Percentiles rank a stretch among this genome's conserved stretches.
Conservation (phyloP, 1,140 invertebrate genomes). For the Bombus confusus region DNA sequence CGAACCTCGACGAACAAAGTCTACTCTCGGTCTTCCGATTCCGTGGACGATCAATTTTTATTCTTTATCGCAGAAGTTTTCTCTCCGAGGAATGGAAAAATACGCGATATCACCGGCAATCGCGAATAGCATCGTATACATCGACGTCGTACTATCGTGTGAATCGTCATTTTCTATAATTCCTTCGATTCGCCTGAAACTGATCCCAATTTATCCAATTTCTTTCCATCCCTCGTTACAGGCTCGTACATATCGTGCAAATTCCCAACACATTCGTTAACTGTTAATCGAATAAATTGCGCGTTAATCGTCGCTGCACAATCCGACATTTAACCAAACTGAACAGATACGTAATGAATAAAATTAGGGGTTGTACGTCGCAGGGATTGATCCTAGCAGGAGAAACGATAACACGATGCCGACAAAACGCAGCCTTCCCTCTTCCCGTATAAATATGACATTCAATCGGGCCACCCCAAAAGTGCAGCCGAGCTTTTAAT, state of each 20-base stretch:
- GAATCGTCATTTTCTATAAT: not conserved
- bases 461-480: slow-evolving; percentile 65
- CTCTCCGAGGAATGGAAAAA: not conserved
- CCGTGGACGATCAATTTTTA: slow-evolving; percentile 40
- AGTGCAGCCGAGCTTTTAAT: slow-evolving; percentile 70
- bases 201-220: not conserved
- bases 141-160: too few relatives aligned
- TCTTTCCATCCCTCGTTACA: not conserved
- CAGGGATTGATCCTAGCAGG: slow-evolving; percentile 27
- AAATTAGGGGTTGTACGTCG: slow-evolving; percentile 41
- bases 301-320: not conserved
- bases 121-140: too few relatives aligned
- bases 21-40: slow-evolving; percentile 47
- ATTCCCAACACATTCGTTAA: too few relatives aligned
- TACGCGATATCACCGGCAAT: slow-evolving; percentile 1
- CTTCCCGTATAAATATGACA: slow-evolving; percentile 57
- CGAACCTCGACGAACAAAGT: slow-evolving; percentile 58
- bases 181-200: not conserved
- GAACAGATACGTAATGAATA: slow-evolving; percentile 36
- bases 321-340: not conserved
- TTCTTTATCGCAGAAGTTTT: slow-evolving; percentile 59
- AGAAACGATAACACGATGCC: slow-evolving; percentile 45
- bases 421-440: slow-evolving; percentile 46
- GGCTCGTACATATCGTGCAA: not conserved
- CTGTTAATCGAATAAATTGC: not conserved